Conservation (phyloP, 2,888 invertebrate genomes). For the Cordilura impudica region DNA sequence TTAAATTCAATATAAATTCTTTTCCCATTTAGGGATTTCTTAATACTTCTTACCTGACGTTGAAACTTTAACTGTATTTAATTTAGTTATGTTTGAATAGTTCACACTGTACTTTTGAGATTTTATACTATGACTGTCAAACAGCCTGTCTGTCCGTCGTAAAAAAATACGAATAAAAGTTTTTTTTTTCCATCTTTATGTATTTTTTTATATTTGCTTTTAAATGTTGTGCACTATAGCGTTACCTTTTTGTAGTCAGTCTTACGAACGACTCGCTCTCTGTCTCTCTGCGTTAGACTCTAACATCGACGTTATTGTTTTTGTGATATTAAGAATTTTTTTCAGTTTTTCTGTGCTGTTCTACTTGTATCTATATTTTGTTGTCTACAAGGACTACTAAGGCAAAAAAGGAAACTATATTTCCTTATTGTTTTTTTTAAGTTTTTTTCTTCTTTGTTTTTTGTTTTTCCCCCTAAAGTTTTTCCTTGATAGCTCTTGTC, state of each 20-base stretch:
- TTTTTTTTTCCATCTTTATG: not conserved
- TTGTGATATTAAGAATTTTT: constrained; percentile 40
- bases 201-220: constrained; percentile 20
- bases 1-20: too few species aligned
- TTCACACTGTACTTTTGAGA: not conserved
- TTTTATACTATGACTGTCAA: not conserved
- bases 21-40: not conserved
- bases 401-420: constrained; percentile 7
- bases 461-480: constrained; percentile 15
- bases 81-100: too few species aligned
- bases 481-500: constrained; percentile 8
- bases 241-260: constrained; percentile 26
- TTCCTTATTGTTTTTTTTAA: constrained; percentile 39
- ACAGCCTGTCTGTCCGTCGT: not conserved
- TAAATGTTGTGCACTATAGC: constrained; percentile 39
- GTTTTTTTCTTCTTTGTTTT: constrained; percentile 34
- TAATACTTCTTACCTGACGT: not conserved
- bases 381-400: not conserved
- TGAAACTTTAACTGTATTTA: too few species aligned
- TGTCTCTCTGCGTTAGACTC: not conserved
- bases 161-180: not conserved
- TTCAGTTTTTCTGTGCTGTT: constrained; percentile 12
- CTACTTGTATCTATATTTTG: constrained; percentile 13
- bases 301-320: constrained; percentile 40
- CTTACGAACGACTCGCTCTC: not conserved